Evolutionary conservation across 2,888 invertebrate genomes (phyloP).

Genomic region (Euzophera pinguis): DNA sequence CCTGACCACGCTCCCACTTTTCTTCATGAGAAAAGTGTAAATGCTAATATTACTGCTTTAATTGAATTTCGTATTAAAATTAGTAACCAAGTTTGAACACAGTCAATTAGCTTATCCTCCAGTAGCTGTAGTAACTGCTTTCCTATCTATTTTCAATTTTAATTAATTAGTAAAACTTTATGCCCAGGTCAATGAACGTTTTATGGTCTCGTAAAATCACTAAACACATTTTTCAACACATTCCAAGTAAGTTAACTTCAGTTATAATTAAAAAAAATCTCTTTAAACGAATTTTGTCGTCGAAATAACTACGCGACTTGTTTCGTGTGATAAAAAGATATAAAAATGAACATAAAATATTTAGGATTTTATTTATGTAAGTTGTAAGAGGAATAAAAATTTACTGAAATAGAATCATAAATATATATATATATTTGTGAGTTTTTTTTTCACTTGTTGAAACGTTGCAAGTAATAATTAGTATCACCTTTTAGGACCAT

Average conservation of each 20-base stretch:
- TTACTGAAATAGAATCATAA: slow-evolving; percentile 9
- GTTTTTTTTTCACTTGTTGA: too few relatives aligned
- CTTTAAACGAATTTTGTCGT: slow-evolving; percentile 20
- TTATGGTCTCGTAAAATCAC: neutral
- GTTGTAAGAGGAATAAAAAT: neutral
- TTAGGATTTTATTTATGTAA: neutral
- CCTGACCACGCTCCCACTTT: too few relatives aligned
- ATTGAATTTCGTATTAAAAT: too few relatives aligned
- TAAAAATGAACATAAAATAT: neutral
- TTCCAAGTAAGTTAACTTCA: neutral
- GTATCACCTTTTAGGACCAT: too few relatives aligned
- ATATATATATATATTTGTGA: too few relatives aligned
- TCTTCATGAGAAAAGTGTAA: too few relatives aligned
- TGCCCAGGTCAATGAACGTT: neutral
- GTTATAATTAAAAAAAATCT: slow-evolving; percentile 1
- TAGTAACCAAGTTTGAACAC: too few relatives aligned
- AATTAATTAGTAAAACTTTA: neutral
- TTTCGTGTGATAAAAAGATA: slow-evolving; percentile 13
- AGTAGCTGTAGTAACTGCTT: neutral
- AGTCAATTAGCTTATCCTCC: too few relatives aligned
- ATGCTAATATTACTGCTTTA: too few relatives aligned
- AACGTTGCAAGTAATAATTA: too few relatives aligned
- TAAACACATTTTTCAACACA: neutral
- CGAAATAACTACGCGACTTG: slow-evolving; percentile 11
- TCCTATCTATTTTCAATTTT: neutral